These are phyloP conservation scores for Anagyrus pseudococci DNA, from an alignment of 2,888 invertebrate genomes.

Conservation along the genomic window DNA sequence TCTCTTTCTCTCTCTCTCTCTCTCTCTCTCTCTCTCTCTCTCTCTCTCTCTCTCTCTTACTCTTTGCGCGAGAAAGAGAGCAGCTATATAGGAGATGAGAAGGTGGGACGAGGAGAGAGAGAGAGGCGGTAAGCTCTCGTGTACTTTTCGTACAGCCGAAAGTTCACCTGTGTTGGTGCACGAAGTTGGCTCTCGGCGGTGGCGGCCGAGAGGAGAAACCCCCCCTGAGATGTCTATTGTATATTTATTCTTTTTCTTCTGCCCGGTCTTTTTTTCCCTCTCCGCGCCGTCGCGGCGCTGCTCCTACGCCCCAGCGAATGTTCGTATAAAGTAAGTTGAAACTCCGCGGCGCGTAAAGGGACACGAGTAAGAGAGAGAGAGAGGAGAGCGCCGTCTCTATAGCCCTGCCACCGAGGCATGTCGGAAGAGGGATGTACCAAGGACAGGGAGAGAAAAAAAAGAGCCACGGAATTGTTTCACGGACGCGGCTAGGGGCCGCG, in stretches of 20 bases:
- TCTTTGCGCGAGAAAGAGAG: no score
- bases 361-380: conserved; percentile 33
- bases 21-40: no score
- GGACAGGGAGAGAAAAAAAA: conserved; percentile 12
- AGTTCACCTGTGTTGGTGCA: conserved; percentile 31
- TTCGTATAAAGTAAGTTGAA: conserved; percentile 36
- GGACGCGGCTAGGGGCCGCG: background rate
- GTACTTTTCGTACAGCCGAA: conserved; percentile 26
- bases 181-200: no score
- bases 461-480: conserved; percentile 29
- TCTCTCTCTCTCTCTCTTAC: no score
- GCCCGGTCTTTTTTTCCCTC: background rate
- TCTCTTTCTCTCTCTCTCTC: no score
- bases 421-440: background rate
- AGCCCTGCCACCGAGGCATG: conserved; percentile 24
- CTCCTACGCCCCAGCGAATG: no score
- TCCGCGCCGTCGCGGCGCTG: background rate
- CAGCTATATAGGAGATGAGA: no score
- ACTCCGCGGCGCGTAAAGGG: conserved; percentile 35
- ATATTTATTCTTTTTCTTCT: conserved; percentile 21
- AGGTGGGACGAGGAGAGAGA: no score
- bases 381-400: no score
- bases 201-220: no score
- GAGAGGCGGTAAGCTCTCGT: background rate
- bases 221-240: conserved; percentile 8